A percentile compares a stretch with the other conserved stretches of the same genome.
These are phyloP conservation scores for Ennomos erosarius DNA, from an alignment of 2,888 invertebrate species.

Conservation along the genomic window DNA sequence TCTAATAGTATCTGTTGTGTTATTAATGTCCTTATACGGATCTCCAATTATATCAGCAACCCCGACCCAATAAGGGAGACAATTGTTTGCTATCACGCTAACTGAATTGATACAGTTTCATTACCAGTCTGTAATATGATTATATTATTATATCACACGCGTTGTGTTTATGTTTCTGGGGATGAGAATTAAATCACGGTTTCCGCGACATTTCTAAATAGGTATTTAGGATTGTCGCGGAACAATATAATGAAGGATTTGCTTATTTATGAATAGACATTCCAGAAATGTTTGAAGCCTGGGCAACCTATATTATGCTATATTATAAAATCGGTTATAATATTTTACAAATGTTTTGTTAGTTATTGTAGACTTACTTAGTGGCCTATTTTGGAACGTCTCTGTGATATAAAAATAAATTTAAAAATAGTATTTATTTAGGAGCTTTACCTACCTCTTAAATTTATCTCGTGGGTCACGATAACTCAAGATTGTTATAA, in stretches of 20 bases:
- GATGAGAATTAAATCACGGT: slow-evolving; percentile 22
- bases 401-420: too few species aligned
- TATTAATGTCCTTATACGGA: slow-evolving; percentile 76
- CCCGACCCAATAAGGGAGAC: slow-evolving; percentile 42
- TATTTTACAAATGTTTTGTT: too few species aligned
- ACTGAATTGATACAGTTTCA: slow-evolving; percentile 49
- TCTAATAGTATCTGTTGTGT: slow-evolving; percentile 77
- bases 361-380: too few species aligned
- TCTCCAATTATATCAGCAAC: slow-evolving; percentile 71
- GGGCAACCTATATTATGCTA: too few species aligned
- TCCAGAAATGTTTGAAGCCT: too few species aligned
- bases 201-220: too few species aligned
- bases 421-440: too few species aligned
- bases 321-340: too few species aligned
- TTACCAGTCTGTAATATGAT: slow-evolving; percentile 41
- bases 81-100: slow-evolving; percentile 50
- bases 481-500: slow-evolving; percentile 31
- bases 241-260: slow-evolving; percentile 1
- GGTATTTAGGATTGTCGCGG: neutral
- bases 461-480: slow-evolving; percentile 30
- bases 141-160: slow-evolving; percentile 25
- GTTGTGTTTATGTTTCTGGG: slow-evolving; percentile 16
- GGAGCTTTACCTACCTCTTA: neutral
- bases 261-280: too few species aligned
- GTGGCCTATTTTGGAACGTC: too few species aligned